These are phyloP conservation scores for Tetropium fuscum DNA, from an alignment of 2,888 invertebrate species.

Conservation along the genomic window DNA sequence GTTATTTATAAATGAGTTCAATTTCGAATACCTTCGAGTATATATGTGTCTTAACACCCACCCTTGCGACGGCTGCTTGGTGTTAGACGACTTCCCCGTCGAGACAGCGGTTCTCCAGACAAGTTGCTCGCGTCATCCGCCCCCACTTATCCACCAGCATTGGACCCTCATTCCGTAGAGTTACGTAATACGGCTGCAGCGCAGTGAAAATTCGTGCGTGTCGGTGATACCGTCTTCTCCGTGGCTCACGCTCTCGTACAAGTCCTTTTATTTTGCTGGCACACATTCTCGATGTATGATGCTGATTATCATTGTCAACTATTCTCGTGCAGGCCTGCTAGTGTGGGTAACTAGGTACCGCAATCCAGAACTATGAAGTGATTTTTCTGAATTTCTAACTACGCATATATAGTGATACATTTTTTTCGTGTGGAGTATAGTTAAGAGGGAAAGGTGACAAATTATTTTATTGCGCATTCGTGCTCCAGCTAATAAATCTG, in stretches of 20 bases:
- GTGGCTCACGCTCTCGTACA: constrained; percentile 28
- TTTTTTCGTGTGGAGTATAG: constrained; percentile 6
- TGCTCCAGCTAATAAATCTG: not conserved
- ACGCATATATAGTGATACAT: constrained; percentile 15
- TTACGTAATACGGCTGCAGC: constrained; percentile 54
- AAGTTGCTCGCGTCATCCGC: constrained; percentile 44
- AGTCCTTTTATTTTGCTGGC: constrained; percentile 15
- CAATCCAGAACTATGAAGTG: not conserved
- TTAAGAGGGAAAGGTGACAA: constrained; percentile 9
- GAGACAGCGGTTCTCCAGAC: constrained; percentile 25
- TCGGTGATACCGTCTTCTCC: constrained; percentile 37
- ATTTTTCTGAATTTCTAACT: constrained; percentile 2
- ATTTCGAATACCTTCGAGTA: constrained; percentile 4
- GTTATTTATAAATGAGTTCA: too few species aligned
- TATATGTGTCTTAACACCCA: constrained; percentile 28
- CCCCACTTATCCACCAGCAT: constrained; percentile 36
- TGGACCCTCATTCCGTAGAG: constrained; percentile 40
- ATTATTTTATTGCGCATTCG: not conserved
- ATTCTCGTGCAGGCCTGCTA: constrained; percentile 13
- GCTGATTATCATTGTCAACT: constrained; percentile 6
- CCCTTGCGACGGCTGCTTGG: constrained; percentile 30
- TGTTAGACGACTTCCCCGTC: constrained; percentile 43
- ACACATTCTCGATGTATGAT: constrained; percentile 15
- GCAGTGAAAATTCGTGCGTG: constrained; percentile 36
- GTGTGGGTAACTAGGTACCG: constrained; percentile 6